Conservation (phyloP, 2,888 invertebrate genomes). For the Tetranychus piercei region DNA sequence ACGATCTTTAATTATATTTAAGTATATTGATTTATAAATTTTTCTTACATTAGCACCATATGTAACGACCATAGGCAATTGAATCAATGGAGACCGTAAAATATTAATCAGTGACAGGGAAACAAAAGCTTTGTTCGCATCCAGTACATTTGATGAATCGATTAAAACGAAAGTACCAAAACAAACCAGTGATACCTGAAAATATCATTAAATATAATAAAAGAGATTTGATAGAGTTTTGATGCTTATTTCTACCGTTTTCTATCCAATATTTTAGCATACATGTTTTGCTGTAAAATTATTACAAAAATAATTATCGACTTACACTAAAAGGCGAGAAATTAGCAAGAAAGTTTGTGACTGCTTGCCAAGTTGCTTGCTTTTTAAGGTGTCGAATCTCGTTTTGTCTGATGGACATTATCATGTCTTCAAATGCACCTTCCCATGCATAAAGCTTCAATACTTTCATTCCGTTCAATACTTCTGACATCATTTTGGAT, state of each 20-base stretch:
- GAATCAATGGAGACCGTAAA: slow-evolving; percentile 28
- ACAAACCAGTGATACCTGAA: slow-evolving; percentile 23
- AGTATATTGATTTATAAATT: slow-evolving; percentile 17
- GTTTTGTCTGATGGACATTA: slow-evolving; percentile 61
- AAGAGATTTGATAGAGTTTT: too few species aligned
- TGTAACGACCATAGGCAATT: slow-evolving; percentile 21
- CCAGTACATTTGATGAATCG: slow-evolving; percentile 21
- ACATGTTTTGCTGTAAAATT: too few species aligned
- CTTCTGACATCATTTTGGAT: slow-evolving; percentile 80
- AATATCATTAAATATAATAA: slow-evolving; percentile 12
- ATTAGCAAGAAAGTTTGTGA: neutral
- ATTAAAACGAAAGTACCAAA: slow-evolving; percentile 20
- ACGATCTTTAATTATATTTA: neutral
- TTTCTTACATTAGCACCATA: slow-evolving; percentile 19
- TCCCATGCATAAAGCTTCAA: slow-evolving; percentile 88
- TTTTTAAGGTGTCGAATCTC: slow-evolving; percentile 71
- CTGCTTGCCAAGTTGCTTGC: slow-evolving; percentile 9
- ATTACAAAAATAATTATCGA: neutral
- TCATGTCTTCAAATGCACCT: slow-evolving; percentile 69
- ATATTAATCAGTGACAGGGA: slow-evolving; percentile 34
- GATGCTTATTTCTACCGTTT: too few species aligned
- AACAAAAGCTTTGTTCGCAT: slow-evolving; percentile 32
- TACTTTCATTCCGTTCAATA: slow-evolving; percentile 75
- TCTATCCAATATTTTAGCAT: too few species aligned
- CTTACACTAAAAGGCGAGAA: neutral